Percentiles rank a stretch among this genome's conserved stretches.
phyloP scores from a whole-genome alignment of 2,888 invertebrate species.

The Oscheius sp. region DNA sequence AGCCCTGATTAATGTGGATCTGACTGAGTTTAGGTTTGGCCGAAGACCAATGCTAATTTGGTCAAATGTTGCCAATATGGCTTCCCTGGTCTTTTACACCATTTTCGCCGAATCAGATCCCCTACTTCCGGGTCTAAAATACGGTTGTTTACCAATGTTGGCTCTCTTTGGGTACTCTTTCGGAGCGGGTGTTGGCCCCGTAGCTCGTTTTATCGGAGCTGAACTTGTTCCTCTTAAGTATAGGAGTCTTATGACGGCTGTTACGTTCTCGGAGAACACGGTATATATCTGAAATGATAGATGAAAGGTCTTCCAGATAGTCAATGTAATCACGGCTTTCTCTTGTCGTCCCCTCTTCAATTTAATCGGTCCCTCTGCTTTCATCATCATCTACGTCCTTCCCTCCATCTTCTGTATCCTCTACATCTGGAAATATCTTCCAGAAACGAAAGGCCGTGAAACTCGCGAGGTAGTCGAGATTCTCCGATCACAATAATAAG shows the following conservation, averaged over 20 bases:
- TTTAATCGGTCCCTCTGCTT: constrained; percentile 29
- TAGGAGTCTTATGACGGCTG: constrained; percentile 25
- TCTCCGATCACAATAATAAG: constrained; percentile 14
- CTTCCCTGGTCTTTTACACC: constrained; percentile 26
- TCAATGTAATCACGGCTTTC: constrained; percentile 29
- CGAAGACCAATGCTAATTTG: constrained; percentile 23
- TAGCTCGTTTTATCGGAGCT: constrained; percentile 29
- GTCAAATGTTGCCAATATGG: constrained; percentile 28
- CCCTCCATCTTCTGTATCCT: constrained; percentile 56
- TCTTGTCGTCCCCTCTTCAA: constrained; percentile 29
- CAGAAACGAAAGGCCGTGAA: constrained; percentile 49
- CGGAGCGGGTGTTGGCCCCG: constrained; percentile 26
- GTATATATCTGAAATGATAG: neutral
- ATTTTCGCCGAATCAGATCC: constrained; percentile 27
- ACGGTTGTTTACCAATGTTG: constrained; percentile 26
- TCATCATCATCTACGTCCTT: constrained; percentile 59
- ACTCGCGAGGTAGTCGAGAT: constrained; percentile 25
- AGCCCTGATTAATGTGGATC: neutral
- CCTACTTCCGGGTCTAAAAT: constrained; percentile 17
- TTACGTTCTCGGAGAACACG: constrained; percentile 29
- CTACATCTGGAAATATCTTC: constrained; percentile 58
- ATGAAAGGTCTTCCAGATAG: neutral
- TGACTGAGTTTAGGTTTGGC: constrained; percentile 6
- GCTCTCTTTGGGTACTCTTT: constrained; percentile 29
- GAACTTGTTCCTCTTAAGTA: constrained; percentile 29